phyloP scores from a whole-genome alignment of 2,888 invertebrate genomes.

The Neoitamus cyanurus region DNA sequence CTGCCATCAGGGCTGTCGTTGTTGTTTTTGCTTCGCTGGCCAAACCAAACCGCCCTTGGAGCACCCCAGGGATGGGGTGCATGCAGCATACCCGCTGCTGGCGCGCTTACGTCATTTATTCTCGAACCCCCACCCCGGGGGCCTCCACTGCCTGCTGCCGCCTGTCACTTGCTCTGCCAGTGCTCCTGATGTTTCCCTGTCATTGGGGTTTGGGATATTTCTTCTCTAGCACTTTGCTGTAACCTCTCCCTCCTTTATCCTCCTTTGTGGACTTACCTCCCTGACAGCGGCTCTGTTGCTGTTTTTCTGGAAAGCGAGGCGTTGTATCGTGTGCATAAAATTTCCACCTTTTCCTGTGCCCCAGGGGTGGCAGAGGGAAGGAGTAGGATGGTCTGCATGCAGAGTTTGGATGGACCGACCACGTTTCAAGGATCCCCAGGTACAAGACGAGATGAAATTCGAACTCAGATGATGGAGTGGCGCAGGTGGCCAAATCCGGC shows the following conservation, averaged over 20 bases:
- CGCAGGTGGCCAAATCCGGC: constrained; percentile 4
- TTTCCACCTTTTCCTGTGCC: constrained; percentile 40
- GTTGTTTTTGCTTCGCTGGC: constrained; percentile 34
- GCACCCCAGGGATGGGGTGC: constrained; percentile 9
- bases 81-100: constrained; percentile 27
- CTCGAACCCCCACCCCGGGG: background rate
- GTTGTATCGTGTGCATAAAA: constrained; percentile 48
- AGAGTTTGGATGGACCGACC: constrained; percentile 14
- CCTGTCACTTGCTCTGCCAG: constrained; percentile 41
- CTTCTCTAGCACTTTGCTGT: constrained; percentile 26
- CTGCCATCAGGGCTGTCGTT: constrained; percentile 17
- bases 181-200: constrained; percentile 43
- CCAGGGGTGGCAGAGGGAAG: background rate
- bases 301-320: constrained; percentile 36
- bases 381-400: constrained; percentile 13
- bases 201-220: constrained; percentile 37
- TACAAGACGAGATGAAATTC: constrained; percentile 15
- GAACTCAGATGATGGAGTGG: constrained; percentile 17
- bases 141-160: background rate
- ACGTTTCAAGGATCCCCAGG: background rate
- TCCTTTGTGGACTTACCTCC: background rate
- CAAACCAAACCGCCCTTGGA: constrained; percentile 20
- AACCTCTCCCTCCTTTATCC: background rate
- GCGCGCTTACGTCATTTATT: constrained; percentile 42
- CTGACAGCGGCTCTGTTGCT: constrained; percentile 11